Evolutionary conservation across 2,113 vertebrate species (phyloP).

Genomic region (Polyodon spathula): DNA sequence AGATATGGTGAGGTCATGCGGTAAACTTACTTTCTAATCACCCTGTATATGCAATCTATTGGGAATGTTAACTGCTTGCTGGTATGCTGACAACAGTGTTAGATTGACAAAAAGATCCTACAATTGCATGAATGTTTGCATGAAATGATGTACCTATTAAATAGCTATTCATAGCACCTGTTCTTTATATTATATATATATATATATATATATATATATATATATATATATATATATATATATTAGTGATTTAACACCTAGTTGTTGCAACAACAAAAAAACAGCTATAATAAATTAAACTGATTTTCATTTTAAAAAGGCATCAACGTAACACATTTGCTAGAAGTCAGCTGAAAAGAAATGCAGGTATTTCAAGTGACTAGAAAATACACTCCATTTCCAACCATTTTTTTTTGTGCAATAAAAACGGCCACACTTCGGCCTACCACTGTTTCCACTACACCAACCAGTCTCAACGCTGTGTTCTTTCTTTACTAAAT

Average conservation of each 20-base stretch:
- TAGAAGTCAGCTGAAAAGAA: not conserved
- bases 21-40: no score
- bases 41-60: not conserved
- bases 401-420: slow-evolving; percentile 47
- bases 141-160: not conserved
- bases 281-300: not conserved
- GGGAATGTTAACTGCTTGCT: not conserved
- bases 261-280: not conserved
- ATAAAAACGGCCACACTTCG: slow-evolving; percentile 47
- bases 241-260: not conserved
- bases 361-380: not conserved
- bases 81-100: not conserved
- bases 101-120: not conserved
- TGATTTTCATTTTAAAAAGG: no score
- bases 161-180: not conserved
- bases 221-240: not conserved
- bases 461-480: slow-evolving; percentile 23
- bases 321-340: no score
- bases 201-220: not conserved
- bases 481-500: no score
- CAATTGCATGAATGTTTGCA: not conserved
- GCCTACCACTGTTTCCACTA: slow-evolving; percentile 25
- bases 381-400: slow-evolving; percentile 41
- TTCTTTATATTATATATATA: not conserved
- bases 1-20: not conserved